Conservation (phyloP, 2,888 invertebrate species). For the Tromatobia lineatoria region DNA sequence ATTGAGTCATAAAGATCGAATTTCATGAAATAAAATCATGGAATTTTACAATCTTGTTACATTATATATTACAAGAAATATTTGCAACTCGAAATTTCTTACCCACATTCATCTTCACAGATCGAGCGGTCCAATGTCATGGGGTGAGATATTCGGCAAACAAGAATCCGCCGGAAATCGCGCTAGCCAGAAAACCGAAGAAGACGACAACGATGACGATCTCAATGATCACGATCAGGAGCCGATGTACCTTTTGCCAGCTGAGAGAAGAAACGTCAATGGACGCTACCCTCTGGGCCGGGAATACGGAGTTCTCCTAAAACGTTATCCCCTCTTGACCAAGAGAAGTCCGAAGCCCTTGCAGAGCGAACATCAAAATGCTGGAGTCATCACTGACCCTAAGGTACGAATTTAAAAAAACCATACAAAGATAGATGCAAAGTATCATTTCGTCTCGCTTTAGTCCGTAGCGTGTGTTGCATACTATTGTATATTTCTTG, state of each 20-base stretch:
- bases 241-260: conserved; percentile 72
- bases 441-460: too few species aligned
- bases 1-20: too few species aligned
- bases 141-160: conserved; percentile 74
- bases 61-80: not conserved
- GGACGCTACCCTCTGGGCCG: conserved; percentile 79
- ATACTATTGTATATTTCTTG: too few species aligned
- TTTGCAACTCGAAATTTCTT: not conserved
- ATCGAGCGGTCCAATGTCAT: conserved; percentile 72
- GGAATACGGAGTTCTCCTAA: conserved; percentile 76
- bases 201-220: conserved; percentile 66
- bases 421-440: too few species aligned
- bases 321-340: conserved; percentile 79
- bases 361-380: conserved; percentile 74
- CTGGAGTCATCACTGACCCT: conserved; percentile 77
- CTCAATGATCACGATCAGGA: conserved; percentile 71
- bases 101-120: not conserved
- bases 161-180: conserved; percentile 66
- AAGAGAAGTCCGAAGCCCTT: conserved; percentile 81
- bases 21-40: too few species aligned
- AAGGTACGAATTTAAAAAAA: conserved; percentile 74
- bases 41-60: too few species aligned
- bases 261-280: conserved; percentile 79
- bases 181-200: conserved; percentile 62
- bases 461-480: too few species aligned